These are phyloP conservation scores for Sebastes miniatus DNA, from an alignment of 2,797 vertebrate species.

Conservation along the genomic window DNA sequence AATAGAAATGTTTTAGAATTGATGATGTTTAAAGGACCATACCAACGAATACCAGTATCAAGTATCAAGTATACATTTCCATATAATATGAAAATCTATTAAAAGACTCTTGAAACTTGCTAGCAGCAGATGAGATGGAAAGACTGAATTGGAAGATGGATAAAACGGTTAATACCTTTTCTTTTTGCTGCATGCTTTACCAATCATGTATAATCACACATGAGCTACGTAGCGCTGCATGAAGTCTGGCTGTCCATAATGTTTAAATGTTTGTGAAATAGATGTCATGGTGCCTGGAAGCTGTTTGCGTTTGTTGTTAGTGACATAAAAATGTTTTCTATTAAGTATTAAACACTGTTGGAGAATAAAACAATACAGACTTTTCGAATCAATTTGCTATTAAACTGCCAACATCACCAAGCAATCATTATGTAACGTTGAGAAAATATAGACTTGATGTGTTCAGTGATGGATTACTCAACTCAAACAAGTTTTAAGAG, in stretches of 20 bases:
- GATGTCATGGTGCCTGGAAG: neutral
- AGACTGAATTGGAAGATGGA: neutral
- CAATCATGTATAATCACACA: neutral
- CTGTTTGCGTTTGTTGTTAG: neutral
- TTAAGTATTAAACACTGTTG: neutral
- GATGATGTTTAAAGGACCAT: neutral
- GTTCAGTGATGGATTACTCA: constrained; percentile 3
- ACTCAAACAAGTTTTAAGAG: neutral
- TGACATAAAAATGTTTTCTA: neutral
- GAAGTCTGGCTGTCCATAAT: neutral
- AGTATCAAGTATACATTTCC: neutral
- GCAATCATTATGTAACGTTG: neutral
- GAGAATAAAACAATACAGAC: neutral
- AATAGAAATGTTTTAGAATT: neutral
- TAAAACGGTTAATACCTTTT: neutral
- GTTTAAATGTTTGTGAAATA: neutral
- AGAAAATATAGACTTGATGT: neutral
- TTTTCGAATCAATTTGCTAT: neutral
- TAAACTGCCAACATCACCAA: neutral
- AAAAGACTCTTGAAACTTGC: neutral
- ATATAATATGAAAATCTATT: neutral
- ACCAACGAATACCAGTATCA: neutral
- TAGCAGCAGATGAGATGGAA: neutral
- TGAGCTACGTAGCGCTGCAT: neutral
- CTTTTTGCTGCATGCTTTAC: neutral